These are phyloP conservation scores for Brenthis daphne DNA, from an alignment of 2,888 invertebrate genomes.

Conservation along the genomic window DNA sequence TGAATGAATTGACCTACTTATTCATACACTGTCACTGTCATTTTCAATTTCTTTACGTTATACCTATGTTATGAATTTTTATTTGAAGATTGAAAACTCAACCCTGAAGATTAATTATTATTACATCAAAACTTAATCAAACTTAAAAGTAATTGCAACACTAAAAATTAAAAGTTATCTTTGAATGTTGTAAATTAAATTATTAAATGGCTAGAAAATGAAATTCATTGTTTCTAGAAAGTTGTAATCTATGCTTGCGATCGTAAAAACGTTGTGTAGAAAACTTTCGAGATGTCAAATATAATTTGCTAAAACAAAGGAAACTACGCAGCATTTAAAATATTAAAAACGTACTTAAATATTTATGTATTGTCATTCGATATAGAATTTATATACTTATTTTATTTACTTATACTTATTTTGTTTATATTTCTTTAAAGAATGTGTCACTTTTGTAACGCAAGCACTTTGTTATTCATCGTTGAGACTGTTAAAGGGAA, in stretches of 20 bases:
- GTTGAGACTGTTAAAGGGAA: conserved; percentile 18
- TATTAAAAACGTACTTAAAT: not conserved
- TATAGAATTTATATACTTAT: not conserved
- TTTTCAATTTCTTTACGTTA: too few relatives aligned
- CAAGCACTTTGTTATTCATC: not conserved
- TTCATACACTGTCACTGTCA: too few relatives aligned
- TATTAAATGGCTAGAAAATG: not conserved
- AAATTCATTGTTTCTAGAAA: conserved; percentile 17
- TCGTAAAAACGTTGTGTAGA: not conserved
- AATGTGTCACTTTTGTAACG: not conserved
- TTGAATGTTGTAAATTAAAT: not conserved
- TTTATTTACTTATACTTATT: conserved; percentile 1
- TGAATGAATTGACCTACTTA: too few relatives aligned
- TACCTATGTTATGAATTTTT: too few relatives aligned
- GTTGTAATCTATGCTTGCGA: conserved; percentile 13
- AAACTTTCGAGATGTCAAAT: conserved; percentile 7
- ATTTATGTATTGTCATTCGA: not conserved
- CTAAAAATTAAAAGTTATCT: too few relatives aligned
- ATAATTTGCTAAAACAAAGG: not conserved
- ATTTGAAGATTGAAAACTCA: too few relatives aligned
- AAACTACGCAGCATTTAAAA: conserved; percentile 8
- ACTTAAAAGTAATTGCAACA: too few relatives aligned
- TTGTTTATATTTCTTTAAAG: not conserved
- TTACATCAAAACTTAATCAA: too few relatives aligned
- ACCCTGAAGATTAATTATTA: too few relatives aligned